Evolutionary conservation across 2,888 invertebrate genomes (phyloP), one percentile per base, ranked within the genome.

Genomic region (Biston stratarius): DNA sequence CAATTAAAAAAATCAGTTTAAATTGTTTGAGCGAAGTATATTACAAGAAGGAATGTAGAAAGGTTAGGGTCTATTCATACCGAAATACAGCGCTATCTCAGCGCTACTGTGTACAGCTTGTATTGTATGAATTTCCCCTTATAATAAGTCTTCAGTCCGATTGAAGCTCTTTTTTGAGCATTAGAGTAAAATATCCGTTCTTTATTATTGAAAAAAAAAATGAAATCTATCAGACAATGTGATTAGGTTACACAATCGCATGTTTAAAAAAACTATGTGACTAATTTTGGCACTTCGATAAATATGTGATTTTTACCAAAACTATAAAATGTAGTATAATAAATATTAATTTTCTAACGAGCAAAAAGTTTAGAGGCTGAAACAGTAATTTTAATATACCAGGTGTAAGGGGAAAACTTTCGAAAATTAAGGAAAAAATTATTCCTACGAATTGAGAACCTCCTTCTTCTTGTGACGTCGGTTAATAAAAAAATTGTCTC

Each of bases 281-380:
- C n/a, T 9, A 12, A 52, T 34, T 66, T 66, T 66, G 66, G 66
- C 66, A 66, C 66, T 57, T 61, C 5, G 42, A 40, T 61, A 57
- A 47, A 40, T 34, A 53, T 47, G 57, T 57, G 9, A 38, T 34
- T 12, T 49, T 55, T 24, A 38, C 11, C 24, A 12, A 12, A n/a
- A 34, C n/a, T 34, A 44, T 5, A 44, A 10, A 44, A 12, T n/a
- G n/a, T n/a, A 44, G 44, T 44, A 44, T n/a, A 24, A 24, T 24
- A 12, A n/a, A 44, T n/a, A 5, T n/a, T 1, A 44, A 44, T n/a
- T n/a, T n/a, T 42, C 42, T 10, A 42, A 42, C 11, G 11, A 42
- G 24, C 24, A 11, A 10, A 10, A 11, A 42, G 11, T 10, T 42
- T 10, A 11, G 42, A 44, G n/a, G 12, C 5, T n/a, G 6, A 10